Evolutionary conservation across 2,113 vertebrate genomes (phyloP).

Genomic region (Psammodynastes pulverulentus): DNA sequence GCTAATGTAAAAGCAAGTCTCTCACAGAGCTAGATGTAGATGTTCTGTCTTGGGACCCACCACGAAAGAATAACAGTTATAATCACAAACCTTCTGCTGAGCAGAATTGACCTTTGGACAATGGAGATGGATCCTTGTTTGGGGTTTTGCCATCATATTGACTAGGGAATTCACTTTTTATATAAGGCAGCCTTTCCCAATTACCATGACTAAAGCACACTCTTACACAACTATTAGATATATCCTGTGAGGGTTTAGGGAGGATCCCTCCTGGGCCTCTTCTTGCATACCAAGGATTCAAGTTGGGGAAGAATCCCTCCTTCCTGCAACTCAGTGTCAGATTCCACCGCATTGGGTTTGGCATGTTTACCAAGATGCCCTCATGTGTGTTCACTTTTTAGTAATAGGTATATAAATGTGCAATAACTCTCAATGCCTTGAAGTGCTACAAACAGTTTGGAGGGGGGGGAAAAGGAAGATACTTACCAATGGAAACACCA

Average conservation of each 20-base stretch:
- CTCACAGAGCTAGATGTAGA: neutral
- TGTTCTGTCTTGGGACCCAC: neutral
- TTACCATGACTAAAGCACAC: neutral
- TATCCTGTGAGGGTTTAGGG: neutral
- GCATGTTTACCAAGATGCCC: neutral
- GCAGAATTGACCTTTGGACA: neutral
- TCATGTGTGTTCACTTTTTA: neutral
- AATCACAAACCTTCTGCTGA: neutral
- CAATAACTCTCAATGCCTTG: neutral
- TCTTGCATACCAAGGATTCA: neutral
- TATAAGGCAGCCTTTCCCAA: neutral
- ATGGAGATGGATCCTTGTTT: neutral
- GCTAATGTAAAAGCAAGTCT: neutral
- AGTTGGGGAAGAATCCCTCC: neutral
- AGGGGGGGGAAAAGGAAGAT: too few relatives aligned
- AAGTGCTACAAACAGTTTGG: neutral
- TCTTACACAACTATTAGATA: neutral
- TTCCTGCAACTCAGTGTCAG: neutral
- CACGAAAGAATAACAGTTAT: neutral
- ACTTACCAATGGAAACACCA: slow-evolving; percentile 91
- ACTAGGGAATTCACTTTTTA: neutral
- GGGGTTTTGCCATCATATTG: too few relatives aligned
- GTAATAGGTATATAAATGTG: neutral
- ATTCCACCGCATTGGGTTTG: neutral
- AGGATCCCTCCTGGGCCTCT: neutral